Evolutionary conservation across 2,888 invertebrate genomes (phyloP).

Genomic region (Andrena marginata): DNA sequence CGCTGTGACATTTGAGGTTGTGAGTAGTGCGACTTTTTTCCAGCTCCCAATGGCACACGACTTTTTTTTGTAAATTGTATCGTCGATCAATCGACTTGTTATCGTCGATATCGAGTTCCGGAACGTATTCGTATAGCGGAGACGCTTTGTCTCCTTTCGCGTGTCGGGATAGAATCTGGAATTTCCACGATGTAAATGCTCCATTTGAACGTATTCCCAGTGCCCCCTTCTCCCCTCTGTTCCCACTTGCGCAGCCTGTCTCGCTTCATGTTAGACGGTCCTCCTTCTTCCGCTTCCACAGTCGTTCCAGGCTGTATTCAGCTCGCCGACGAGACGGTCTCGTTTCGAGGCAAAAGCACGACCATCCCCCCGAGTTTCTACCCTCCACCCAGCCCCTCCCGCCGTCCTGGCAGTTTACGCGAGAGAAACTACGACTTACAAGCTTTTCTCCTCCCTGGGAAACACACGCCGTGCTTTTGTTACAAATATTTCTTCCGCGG

Average conservation of each 20-base stretch:
- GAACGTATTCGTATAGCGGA: slow-evolving; percentile 52
- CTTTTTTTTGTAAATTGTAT: slow-evolving; percentile 27
- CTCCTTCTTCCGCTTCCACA: slow-evolving; percentile 25
- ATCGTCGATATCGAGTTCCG: slow-evolving; percentile 52
- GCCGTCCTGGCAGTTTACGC: slow-evolving; percentile 30
- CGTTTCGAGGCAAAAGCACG: slow-evolving; percentile 54
- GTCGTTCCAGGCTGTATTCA: slow-evolving; percentile 51
- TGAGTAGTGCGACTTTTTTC: too few relatives aligned
- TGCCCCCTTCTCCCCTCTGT: background rate
- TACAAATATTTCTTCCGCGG: slow-evolving; percentile 25
- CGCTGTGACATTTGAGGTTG: too few relatives aligned
- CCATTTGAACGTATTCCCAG: slow-evolving; percentile 50
- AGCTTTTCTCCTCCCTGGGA: slow-evolving; percentile 22
- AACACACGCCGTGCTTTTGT: slow-evolving; percentile 1
- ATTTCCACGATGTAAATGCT: slow-evolving; percentile 65
- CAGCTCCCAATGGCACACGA: too few relatives aligned
- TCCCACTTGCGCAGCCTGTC: slow-evolving; percentile 14
- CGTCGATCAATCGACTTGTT: slow-evolving; percentile 11
- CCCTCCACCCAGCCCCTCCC: background rate
- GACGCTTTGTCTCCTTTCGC: slow-evolving; percentile 22
- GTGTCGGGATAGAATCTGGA: slow-evolving; percentile 53
- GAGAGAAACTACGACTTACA: slow-evolving; percentile 49
- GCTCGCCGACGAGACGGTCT: slow-evolving; percentile 55
- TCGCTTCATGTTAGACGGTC: slow-evolving; percentile 9
- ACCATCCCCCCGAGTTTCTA: slow-evolving; percentile 9